Conservation (phyloP, 2,113 vertebrate species). For the Burhinus bistriatus region DNA sequence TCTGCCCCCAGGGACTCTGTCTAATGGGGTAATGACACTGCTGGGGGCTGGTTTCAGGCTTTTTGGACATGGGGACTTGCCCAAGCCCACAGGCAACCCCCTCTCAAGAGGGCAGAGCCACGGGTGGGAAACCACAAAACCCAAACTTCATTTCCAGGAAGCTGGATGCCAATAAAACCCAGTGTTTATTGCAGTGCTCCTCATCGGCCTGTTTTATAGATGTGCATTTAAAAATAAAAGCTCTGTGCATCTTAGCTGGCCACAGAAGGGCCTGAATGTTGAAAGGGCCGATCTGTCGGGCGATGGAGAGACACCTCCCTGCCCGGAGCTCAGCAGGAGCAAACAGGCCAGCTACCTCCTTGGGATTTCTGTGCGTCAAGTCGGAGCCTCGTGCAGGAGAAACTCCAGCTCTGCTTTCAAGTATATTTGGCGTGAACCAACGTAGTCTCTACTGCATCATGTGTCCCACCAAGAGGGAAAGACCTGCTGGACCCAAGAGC, state of each 20-base stretch:
- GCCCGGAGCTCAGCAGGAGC: background rate
- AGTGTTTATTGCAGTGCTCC: slow-evolving; percentile 29
- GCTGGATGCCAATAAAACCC: background rate
- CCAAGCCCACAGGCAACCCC: background rate
- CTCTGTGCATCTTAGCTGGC: background rate
- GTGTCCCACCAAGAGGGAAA: background rate
- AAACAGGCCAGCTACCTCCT: background rate
- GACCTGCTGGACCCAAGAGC: background rate
- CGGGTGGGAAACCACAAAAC: background rate
- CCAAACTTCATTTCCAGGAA: background rate
- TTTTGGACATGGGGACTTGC: background rate
- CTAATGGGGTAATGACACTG: background rate
- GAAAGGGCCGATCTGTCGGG: accelerated
- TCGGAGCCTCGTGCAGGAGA: background rate
- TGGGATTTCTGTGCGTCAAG: background rate
- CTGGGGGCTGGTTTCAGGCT: background rate
- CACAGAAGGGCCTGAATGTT: accelerated
- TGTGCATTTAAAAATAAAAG: background rate
- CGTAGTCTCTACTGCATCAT: background rate
- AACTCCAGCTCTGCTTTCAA: slow-evolving; percentile 29
- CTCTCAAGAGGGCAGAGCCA: background rate
- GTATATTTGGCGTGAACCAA: background rate
- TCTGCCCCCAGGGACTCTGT: background rate
- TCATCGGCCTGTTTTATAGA: background rate
- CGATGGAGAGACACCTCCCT: background rate